Conservation (phyloP, 2,888 invertebrate genomes). For the Digitonthophagus gazella region DNA sequence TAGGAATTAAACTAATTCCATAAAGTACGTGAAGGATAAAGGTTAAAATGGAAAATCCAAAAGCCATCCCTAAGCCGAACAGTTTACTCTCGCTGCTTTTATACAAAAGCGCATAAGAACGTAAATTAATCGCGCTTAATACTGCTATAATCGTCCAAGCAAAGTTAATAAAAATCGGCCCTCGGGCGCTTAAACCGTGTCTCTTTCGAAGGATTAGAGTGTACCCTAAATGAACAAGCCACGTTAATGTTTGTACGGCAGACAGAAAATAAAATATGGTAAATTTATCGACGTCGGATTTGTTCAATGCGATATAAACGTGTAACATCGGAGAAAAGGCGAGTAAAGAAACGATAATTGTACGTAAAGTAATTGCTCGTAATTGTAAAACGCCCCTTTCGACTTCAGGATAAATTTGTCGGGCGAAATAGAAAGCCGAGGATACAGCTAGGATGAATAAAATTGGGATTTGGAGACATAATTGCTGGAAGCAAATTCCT, state of each 20-base stretch:
- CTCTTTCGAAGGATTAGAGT: conserved; percentile 65
- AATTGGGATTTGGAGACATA: conserved; percentile 75
- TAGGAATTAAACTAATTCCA: conserved; percentile 69
- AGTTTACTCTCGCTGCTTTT: conserved; percentile 42
- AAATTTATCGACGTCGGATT: conserved; percentile 53
- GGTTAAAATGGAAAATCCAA: conserved; percentile 62
- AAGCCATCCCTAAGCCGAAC: conserved; percentile 49
- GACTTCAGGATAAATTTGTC: conserved; percentile 60
- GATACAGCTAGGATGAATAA: conserved; percentile 69
- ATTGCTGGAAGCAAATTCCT: conserved; percentile 81
- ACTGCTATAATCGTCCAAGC: conserved; percentile 69
- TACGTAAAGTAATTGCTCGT: conserved; percentile 63
- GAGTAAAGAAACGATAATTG: conserved; percentile 62
- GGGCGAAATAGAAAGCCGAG: conserved; percentile 81
- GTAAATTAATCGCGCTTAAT: conserved; percentile 65
- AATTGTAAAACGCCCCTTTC: conserved; percentile 63
- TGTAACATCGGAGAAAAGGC: conserved; percentile 67
- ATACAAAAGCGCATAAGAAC: conserved; percentile 60
- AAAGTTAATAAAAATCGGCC: conserved; percentile 67
- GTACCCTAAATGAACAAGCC: conserved; percentile 80
- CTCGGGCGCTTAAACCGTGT: conserved; percentile 67
- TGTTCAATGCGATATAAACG: conserved; percentile 63
- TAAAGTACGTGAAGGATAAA: conserved; percentile 68
- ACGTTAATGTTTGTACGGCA: conserved; percentile 70
- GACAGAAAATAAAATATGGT: conserved; percentile 71